Evolutionary conservation across 2,797 vertebrate species (phyloP).

Genomic region (Channa striata): DNA sequence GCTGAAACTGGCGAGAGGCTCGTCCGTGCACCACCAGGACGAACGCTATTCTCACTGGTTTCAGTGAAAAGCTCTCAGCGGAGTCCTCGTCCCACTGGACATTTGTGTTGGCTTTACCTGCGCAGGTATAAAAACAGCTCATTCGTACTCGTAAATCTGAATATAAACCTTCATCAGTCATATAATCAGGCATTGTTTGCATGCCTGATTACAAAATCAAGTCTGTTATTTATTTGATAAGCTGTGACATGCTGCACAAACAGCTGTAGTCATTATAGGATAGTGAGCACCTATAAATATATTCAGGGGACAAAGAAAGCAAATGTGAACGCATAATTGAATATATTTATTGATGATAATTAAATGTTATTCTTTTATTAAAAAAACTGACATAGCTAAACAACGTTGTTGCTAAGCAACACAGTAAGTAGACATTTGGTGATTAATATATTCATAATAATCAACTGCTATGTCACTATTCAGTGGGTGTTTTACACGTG

Average conservation of each 20-base stretch:
- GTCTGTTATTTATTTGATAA: conserved; percentile 28
- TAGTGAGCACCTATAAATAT: conserved; percentile 18
- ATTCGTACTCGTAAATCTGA: background rate
- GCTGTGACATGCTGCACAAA: conserved; percentile 4
- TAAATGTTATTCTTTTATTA: conserved; percentile 49
- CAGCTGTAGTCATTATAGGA: conserved; percentile 17
- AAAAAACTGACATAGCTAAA: conserved; percentile 19
- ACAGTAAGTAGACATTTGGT: conserved; percentile 20
- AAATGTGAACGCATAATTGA: conserved; percentile 34
- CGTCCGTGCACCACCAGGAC: conserved; percentile 96
- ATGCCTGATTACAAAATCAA: conserved; percentile 47
- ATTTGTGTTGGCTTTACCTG: conserved; percentile 95
- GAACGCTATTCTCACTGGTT: conserved; percentile 94
- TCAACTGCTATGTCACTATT: conserved; percentile 31
- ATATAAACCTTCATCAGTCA: conserved; percentile 10
- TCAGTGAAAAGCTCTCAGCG: conserved; percentile 87
- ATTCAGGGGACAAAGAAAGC: conserved; percentile 11
- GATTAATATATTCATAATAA: conserved; percentile 54
- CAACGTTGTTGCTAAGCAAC: conserved; percentile 53
- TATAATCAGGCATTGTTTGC: conserved; percentile 18
- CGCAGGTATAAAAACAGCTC: conserved; percentile 17
- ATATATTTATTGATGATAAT: conserved; percentile 28
- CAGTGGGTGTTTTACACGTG: conserved; percentile 19
- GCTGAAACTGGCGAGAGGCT: conserved; percentile 94
- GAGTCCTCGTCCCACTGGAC: conserved; percentile 97